Conservation (phyloP, 2,888 invertebrate species). For the Xiphydria camelus region DNA sequence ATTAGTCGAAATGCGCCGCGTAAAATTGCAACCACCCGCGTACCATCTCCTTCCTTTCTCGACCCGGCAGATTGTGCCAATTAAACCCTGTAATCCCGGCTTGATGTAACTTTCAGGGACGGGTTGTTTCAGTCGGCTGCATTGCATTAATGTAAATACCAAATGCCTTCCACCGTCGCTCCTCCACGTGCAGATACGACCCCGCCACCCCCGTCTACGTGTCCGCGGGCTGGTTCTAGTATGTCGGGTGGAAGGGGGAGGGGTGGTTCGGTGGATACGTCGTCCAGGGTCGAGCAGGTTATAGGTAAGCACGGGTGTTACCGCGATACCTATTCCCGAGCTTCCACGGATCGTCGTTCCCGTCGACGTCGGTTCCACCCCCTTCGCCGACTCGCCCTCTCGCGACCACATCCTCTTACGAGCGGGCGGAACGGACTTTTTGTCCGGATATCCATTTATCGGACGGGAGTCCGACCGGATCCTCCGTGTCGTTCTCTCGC, state of each 20-base stretch:
- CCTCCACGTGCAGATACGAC: constrained; percentile 1
- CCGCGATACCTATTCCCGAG: neutral
- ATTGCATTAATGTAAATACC: constrained; percentile 11
- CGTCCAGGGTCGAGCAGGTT: neutral
- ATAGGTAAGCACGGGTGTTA: neutral
- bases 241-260: no score
- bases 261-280: neutral
- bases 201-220: no score
- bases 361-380: constrained; percentile 18
- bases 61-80: constrained; percentile 22
- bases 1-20: constrained; percentile 2
- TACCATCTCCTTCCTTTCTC: no score
- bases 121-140: constrained; percentile 13
- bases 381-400: constrained; percentile 10
- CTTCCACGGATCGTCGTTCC: neutral
- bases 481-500: neutral
- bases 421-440: no score
- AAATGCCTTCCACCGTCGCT: constrained; percentile 6
- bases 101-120: constrained; percentile 22
- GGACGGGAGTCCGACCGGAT: no score
- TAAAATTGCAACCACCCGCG: constrained; percentile 2
- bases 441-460: no score
- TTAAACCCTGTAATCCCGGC: constrained; percentile 23
- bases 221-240: no score
- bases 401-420: no score